Evolutionary conservation across 2,888 invertebrate species (phyloP).

Genomic region (Drosophila nigricruria): DNA sequence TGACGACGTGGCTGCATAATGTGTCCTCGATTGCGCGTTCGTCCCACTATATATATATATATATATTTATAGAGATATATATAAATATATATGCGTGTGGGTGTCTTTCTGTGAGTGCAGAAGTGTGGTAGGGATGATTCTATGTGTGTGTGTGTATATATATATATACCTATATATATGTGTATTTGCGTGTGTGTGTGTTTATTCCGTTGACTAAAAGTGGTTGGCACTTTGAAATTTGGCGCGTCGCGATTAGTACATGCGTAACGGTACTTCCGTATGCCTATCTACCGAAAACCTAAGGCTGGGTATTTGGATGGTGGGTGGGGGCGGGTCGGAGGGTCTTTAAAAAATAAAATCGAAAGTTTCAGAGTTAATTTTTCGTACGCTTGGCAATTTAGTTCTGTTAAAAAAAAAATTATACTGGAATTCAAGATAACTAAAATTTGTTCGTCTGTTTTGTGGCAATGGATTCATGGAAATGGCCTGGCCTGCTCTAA

Average conservation of each 20-base stretch:
- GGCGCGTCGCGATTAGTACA: conserved; percentile 20
- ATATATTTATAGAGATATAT: not conserved
- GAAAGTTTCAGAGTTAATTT: conserved; percentile 46
- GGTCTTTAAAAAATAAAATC: conserved; percentile 36
- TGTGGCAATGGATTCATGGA: conserved; percentile 28
- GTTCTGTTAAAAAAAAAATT: conserved; percentile 34
- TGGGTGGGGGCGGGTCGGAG: not conserved
- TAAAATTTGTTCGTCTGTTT: conserved; percentile 44
- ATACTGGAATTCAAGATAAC: conserved; percentile 26
- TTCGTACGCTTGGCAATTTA: conserved; percentile 55
- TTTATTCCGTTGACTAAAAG: conserved; percentile 16
- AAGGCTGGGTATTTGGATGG: not conserved
- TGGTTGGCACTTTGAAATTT: conserved; percentile 42
- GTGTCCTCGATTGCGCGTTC: not conserved
- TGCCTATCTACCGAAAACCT: conserved; percentile 29
- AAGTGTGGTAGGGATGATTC: too few species aligned
- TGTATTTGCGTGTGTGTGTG: not conserved
- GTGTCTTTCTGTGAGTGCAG: not conserved
- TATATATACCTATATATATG: too few species aligned
- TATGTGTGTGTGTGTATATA: not conserved
- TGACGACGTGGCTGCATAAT: conserved; percentile 55
- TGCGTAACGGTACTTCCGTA: conserved; percentile 13
- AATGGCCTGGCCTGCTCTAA: conserved; percentile 45
- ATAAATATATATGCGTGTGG: not conserved
- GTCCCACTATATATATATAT: not conserved